Conservation (phyloP, 1,140 invertebrate genomes). For the Lepidurus arcticus region DNA sequence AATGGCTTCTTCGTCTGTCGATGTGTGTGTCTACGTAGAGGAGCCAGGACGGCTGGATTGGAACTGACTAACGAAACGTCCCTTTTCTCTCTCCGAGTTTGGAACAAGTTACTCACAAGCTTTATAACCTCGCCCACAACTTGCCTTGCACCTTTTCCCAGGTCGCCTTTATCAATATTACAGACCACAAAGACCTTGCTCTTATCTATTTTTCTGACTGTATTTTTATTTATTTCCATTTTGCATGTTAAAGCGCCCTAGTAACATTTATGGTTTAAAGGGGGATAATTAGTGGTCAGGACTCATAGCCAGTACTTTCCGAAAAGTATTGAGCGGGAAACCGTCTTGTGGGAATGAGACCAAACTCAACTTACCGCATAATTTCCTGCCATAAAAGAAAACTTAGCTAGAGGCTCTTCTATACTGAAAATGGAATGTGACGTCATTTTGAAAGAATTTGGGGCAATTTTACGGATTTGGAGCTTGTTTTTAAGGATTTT, state of each 20-base stretch:
- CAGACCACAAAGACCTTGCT: too few species aligned
- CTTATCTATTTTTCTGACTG: too few species aligned
- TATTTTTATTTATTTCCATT: not conserved
- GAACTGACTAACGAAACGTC: not conserved
- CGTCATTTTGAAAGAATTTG: conserved; percentile 11
- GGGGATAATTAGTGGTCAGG: conserved; percentile 2
- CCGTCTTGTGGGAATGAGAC: not conserved
- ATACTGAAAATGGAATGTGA: not conserved
- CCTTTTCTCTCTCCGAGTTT: not conserved
- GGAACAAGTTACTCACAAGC: not conserved
- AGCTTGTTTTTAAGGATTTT: conserved; percentile 4
- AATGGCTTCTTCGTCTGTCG: not conserved
- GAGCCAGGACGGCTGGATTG: conserved; percentile 10
- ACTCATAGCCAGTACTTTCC: conserved; percentile 11
- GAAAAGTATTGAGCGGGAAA: not conserved
- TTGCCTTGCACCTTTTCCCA: too few species aligned
- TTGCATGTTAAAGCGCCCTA: not conserved
- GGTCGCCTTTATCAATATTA: too few species aligned
- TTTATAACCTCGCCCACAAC: not conserved
- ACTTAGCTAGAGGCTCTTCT: not conserved
- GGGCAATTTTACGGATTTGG: not conserved
- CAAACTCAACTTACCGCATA: not conserved
- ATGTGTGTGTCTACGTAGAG: conserved; percentile 8
- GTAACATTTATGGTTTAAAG: not conserved
- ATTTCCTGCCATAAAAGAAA: not conserved